Percentiles rank a stretch among this genome's conserved stretches.
phyloP scores from a whole-genome alignment of 2,888 invertebrate species.

The Junonia oenone region DNA sequence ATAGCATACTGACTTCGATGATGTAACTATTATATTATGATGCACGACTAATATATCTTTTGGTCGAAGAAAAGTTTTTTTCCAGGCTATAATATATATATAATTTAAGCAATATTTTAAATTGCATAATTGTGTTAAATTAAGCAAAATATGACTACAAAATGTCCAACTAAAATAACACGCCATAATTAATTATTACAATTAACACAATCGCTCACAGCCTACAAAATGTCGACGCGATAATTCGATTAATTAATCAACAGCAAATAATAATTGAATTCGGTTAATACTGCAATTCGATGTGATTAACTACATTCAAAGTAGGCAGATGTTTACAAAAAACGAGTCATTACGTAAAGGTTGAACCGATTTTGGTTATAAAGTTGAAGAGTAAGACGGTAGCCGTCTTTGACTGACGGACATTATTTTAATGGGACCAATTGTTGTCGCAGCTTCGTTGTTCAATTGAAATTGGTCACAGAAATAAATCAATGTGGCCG shows the following conservation, averaged over 20 bases:
- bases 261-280: neutral
- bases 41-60: no score
- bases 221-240: neutral
- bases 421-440: neutral
- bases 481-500: slow-evolving; percentile 48
- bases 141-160: neutral
- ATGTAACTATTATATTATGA: no score
- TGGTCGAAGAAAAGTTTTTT: no score
- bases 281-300: neutral
- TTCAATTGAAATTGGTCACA: slow-evolving; percentile 37
- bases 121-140: no score
- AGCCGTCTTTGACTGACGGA: neutral
- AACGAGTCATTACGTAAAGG: neutral
- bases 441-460: neutral
- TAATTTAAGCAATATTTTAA: no score
- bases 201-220: neutral
- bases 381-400: neutral
- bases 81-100: no score
- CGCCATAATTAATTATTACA: neutral
- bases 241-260: neutral
- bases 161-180: neutral
- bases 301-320: neutral
- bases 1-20: no score
- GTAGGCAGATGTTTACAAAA: neutral
- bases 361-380: neutral